Evolutionary conservation across 2,888 invertebrate species (phyloP), one percentile per base, ranked within the genome.

Genomic region (Aporophyla nigra): DNA sequence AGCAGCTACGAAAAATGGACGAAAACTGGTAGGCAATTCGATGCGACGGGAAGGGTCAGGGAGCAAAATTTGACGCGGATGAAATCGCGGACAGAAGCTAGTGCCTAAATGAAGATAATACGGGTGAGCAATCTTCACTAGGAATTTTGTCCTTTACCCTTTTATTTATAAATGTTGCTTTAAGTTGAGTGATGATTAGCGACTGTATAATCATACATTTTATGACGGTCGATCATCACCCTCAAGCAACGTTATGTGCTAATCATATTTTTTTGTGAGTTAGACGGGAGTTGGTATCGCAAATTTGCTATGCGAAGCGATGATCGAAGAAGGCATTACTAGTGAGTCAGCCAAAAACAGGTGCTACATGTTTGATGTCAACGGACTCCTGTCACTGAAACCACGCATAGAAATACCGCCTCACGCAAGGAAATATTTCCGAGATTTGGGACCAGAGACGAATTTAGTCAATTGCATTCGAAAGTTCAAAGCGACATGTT

Each of bases 291-390:
- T 98, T 63, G 99, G 99, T 73, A 99, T 99, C 89, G 99, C 99
- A 0, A 98, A 98, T 93, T 97, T 99, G 73, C 97, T 98, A 69
- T 98, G 98, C 0, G 97, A 98, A 91, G 99, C 99, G 0, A 98
- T 99, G 98, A 96, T 97, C 76, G 97, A 97, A 70, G 97, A 97
- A 70, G 97, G 97, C 5, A 82, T 96, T 16, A 85, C 95, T 0
- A 82, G 90, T 71, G 92, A 96, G 88, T 98, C 98, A 85, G 99
- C 99, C 0, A 96, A 98, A 71, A 96, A 97, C 69, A 98, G 97
- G 90, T 99, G 99, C 85, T 99, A 98, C 97, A 98, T 99, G 98
- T 98, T 98, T 86, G 99, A 99, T 91, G 98, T 99, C 66, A 97
- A 98, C 88, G 99, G 99, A 12, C 96, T 99, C 14, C 93, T 99